Evolutionary conservation across 2,888 invertebrate species (phyloP).

Genomic region (Rhingia campestris): DNA sequence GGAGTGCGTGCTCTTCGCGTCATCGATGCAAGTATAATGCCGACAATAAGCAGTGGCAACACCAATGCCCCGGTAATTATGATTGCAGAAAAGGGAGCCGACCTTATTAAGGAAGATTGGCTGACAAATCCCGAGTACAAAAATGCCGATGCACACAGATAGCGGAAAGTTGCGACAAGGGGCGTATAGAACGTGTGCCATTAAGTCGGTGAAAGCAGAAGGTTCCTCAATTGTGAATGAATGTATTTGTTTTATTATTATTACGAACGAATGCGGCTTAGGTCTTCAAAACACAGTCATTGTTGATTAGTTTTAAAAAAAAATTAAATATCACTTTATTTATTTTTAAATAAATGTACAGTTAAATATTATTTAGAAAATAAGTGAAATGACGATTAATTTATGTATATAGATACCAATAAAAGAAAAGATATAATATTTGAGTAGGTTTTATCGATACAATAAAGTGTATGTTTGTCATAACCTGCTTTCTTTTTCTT

Average conservation of each 20-base stretch:
- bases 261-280: conserved; percentile 55
- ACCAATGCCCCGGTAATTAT: conserved; percentile 96
- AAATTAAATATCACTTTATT: conserved; percentile 37
- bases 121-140: conserved; percentile 82
- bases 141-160: conserved; percentile 53
- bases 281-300: conserved; percentile 53
- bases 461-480: not conserved
- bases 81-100: conserved; percentile 95
- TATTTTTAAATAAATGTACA: conserved; percentile 44
- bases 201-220: conserved; percentile 31
- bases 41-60: conserved; percentile 93
- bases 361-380: conserved; percentile 7
- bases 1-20: conserved; percentile 91
- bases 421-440: not conserved
- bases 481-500: not conserved
- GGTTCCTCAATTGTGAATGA: conserved; percentile 48
- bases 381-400: conserved; percentile 12
- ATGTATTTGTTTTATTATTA: conserved; percentile 13
- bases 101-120: conserved; percentile 94
- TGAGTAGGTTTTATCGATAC: conserved; percentile 2
- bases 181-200: conserved; percentile 22
- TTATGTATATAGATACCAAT: conserved; percentile 22
- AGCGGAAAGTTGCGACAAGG: conserved; percentile 6
- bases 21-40: conserved; percentile 95
- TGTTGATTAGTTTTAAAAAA: conserved; percentile 65